These are phyloP conservation scores for human (Homo sapiens) DNA, from an alignment of 2,113 vertebrate genomes.

Conservation along the genomic window GRCh38 chr15:32877501-32878000, in stretches of 20 bases:
- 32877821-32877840: background rate
- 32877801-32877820: background rate
- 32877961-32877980: background rate
- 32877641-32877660: background rate
- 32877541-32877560: background rate
- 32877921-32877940: background rate
- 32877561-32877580: background rate
- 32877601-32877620: background rate
- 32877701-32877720: background rate
- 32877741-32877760: conserved; percentile 4
- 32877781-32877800: background rate
- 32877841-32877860: background rate
- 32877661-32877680: background rate
- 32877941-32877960: background rate
- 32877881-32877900: background rate
- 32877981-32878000: background rate
- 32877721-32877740: background rate
- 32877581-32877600: background rate
- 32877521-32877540: background rate
- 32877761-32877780: background rate
- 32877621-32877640: background rate
- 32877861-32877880: conserved; percentile 2
- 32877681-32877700: background rate
- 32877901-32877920: background rate
- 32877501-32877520: background rate